Conservation (phyloP, 1,140 invertebrate genomes). For the Drosophila punjabiensis region DNA sequence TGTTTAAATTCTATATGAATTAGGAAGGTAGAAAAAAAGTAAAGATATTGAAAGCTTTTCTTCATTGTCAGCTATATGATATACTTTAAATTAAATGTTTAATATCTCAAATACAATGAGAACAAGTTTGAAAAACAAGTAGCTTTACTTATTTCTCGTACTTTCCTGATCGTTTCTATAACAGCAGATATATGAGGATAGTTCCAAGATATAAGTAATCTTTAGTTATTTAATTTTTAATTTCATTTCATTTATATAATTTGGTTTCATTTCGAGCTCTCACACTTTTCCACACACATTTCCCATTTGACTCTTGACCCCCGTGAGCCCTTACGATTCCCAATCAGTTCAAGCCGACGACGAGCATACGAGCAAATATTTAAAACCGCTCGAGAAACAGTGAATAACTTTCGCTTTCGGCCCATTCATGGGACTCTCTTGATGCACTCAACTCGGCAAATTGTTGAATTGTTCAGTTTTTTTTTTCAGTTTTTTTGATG, state of each 20-base stretch:
- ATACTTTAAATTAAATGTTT: too few relatives aligned
- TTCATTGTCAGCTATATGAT: too few relatives aligned
- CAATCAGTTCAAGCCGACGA: constrained; percentile 9
- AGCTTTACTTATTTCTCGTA: too few relatives aligned
- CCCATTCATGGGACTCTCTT: constrained; percentile 11
- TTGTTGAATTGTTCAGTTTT: constrained; percentile 12
- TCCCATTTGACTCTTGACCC: background rate
- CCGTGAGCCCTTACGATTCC: background rate
- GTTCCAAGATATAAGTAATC: too few relatives aligned
- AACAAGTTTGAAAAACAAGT: too few relatives aligned
- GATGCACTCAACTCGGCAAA: constrained; percentile 24
- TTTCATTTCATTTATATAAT: background rate
- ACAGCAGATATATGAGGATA: too few relatives aligned
- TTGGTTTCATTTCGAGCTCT: background rate
- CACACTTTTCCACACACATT: background rate
- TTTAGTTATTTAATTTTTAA: background rate
- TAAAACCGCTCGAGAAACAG: constrained; percentile 2
- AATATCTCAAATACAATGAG: too few relatives aligned
- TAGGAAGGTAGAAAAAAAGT: too few relatives aligned
- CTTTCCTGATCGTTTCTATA: too few relatives aligned
- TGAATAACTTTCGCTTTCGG: constrained; percentile 22
- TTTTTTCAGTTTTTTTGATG: too few relatives aligned
- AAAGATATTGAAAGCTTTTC: too few relatives aligned
- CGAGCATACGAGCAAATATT: background rate
- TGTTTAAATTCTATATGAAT: too few relatives aligned